Evolutionary conservation across 53 echinoderm and acorn worm genomes (phyloP).

Genomic region (Holothuria leucospilota): DNA sequence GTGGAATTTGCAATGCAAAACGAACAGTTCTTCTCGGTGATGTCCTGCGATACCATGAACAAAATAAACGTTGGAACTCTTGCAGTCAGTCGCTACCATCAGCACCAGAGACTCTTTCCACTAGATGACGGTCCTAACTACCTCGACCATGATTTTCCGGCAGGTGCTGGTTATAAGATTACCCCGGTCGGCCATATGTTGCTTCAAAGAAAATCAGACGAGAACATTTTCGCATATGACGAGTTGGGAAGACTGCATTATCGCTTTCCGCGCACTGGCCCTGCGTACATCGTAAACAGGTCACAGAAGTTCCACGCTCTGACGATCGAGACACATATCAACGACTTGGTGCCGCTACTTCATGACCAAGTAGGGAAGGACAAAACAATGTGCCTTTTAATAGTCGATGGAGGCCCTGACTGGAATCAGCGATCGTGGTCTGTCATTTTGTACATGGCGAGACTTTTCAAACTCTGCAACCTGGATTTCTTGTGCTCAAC

Average conservation of each 20-base stretch:
- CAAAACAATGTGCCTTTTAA: slow-evolving; percentile 17
- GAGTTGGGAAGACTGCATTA: slow-evolving; percentile 29
- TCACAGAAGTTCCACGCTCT: slow-evolving; percentile 43
- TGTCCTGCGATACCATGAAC: slow-evolving; percentile 14
- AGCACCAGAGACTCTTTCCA: slow-evolving; percentile 38
- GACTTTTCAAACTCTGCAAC: slow-evolving; percentile 23
- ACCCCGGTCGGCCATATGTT: slow-evolving; percentile 56
- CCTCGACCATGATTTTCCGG: slow-evolving; percentile 61
- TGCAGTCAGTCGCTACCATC: slow-evolving; percentile 61
- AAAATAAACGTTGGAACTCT: slow-evolving; percentile 17
- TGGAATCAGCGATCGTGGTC: slow-evolving; percentile 50
- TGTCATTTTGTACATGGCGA: background rate
- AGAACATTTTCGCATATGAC: background rate
- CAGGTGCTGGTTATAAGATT: slow-evolving; percentile 42
- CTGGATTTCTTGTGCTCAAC: slow-evolving; percentile 60
- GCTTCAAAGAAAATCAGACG: background rate
- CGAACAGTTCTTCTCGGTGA: slow-evolving; percentile 24
- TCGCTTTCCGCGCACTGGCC: slow-evolving; percentile 41
- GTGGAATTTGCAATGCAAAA: background rate
- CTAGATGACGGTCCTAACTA: slow-evolving; percentile 54
- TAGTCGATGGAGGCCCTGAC: slow-evolving; percentile 53
- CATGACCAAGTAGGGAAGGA: no score
- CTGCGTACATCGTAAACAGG: slow-evolving; percentile 20
- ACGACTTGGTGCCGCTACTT: no score
- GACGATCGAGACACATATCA: no score